Evolutionary conservation across 2,888 invertebrate genomes (phyloP), one percentile per base, ranked within the genome.

Genomic region (Melolontha melolontha): DNA sequence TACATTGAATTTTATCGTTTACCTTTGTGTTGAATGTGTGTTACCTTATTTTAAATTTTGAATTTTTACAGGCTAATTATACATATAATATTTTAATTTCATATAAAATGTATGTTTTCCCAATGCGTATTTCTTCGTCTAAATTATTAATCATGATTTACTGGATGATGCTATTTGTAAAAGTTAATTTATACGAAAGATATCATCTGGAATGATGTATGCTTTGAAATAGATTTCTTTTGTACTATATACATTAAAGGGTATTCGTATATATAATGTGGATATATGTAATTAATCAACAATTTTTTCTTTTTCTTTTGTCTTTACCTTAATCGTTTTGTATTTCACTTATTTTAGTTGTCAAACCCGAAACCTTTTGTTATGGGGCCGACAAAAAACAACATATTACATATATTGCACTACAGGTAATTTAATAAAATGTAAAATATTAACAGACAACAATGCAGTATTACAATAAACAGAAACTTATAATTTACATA

Each of bases 391-490:
- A 47, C 59, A 62, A 67, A 22, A 63, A 68, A 68, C 50, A 68
- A 68, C 67, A 68, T 39, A 49, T 34, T 34, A 34, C 34, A 34
- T 42, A 44, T 67, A 68, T 68, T 68, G 67, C 64, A 68, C 67
- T 68, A 68, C 55, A 67, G 34, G 52, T 52, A 54, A 68, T 63
- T 49, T 64, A 68, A 64, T 68, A 68, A 47, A 68, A 68, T 68
- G 67, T 68, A 54, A 68, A 68, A 68, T 55, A 63, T 55, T 64
- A 68, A 68, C 67, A 68, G 55, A 68, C 55, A 68, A 68, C 67
- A 68, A 68, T 54, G 29, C 16, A 29, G 14, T 54, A 52, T 34
- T 51, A 52, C 44, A 54, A 54, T 39, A 51, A 65, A 29, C 16
- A 22, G 29, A 10, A 62, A 12, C 34, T 11, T 42, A 62, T 34